Evolutionary conservation across 1,140 invertebrate genomes (phyloP), one percentile per base, ranked within the genome.

Genomic region (Ceratosolen solmsi): DNA sequence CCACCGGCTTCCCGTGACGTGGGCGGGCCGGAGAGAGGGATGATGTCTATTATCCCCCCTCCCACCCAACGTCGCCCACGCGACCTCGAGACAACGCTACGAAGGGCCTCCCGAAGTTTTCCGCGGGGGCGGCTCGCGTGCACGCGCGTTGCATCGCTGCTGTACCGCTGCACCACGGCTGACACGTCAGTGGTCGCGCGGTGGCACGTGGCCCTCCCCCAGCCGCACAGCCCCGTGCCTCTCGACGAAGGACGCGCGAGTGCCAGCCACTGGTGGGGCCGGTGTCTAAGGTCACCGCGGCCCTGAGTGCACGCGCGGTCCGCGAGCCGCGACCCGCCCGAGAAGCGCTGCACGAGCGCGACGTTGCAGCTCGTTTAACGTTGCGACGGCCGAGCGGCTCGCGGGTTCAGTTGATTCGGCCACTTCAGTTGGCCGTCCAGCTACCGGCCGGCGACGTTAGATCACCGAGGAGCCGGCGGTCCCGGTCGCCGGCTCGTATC

Each of bases 291-390:
- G 90, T 91, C 91, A 91, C 88, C 86, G 89, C 87, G 90, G 89
- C 90, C 91, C 89, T 91, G 90, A 90, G 89, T 91, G 89, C 89
- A 90, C 88, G 89, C 89, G 89, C 90, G 88, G 38, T 22, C 36
- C 51, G 54, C 33, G 5, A 54, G 9, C 20, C 54, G 51, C 27
- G 46, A 72, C 25, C 58, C 65, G 38, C 25, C 58, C 65, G 38
- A 41, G 36, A 0, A 11, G 36, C 38, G 22, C 22, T 46, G 68
- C 38, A 36, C 63, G 30, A 65, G 63, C 36, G 20, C 30, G 36
- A 36, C 30, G n/a, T 17, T 17, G 13, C 25, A 13, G 1, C 20
- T 36, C 68, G 68, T 7, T 20, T 0, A 41, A 4, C 41, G 41
- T 58, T 58, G 25, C 4, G 15, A 30, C 3, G 27, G n/a, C n/a